These are phyloP conservation scores for Ptilonorhynchus violaceus DNA, from an alignment of 2,113 vertebrate genomes.

Conservation along the genomic window DNA sequence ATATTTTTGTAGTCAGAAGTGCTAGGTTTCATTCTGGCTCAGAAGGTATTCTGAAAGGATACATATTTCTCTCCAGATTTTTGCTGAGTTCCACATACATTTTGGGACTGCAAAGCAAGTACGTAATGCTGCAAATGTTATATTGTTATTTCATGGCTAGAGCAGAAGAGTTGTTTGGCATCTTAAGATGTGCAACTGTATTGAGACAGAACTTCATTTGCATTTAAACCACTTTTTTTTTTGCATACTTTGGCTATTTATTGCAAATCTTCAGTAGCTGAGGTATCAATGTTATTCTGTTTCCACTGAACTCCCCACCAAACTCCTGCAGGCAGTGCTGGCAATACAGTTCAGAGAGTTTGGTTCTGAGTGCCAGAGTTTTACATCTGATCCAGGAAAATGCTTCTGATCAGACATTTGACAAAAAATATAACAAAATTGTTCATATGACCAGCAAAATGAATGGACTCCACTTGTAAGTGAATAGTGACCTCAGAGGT, in stretches of 20 bases:
- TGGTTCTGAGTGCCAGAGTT: neutral
- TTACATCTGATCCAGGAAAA: neutral
- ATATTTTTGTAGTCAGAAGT: neutral
- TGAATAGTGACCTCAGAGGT: neutral
- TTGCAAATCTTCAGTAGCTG: neutral
- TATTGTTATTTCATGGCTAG: neutral
- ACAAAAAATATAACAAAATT: neutral
- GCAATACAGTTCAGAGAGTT: neutral
- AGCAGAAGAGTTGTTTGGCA: neutral
- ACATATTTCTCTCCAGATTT: neutral
- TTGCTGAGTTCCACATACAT: neutral
- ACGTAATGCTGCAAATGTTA: neutral
- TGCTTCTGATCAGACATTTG: neutral
- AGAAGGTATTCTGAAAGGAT: neutral
- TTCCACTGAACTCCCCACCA: neutral
- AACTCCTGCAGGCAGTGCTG: neutral
- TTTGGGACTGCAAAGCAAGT: neutral
- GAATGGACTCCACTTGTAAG: neutral
- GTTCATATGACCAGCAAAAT: neutral
- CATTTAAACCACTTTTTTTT: neutral
- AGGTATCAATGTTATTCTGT: neutral
- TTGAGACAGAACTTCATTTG: neutral
- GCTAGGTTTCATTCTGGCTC: neutral
- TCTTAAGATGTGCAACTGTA: neutral
- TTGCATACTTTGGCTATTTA: neutral